phyloP scores from a whole-genome alignment of 2,888 invertebrate species.

The Heliconius cydno region DNA sequence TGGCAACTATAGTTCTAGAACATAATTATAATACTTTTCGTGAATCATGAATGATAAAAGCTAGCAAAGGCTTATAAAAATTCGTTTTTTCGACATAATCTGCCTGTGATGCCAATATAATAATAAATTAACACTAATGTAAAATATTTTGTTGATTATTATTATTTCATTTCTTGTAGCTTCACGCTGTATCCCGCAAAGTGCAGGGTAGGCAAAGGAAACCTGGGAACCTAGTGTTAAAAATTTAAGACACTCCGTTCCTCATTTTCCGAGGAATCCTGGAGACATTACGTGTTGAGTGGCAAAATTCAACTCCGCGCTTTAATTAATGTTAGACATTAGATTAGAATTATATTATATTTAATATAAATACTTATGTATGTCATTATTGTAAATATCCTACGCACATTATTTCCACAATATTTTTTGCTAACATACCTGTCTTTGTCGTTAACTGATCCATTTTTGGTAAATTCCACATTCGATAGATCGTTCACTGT shows the following conservation, averaged over 20 bases:
- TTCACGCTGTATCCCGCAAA: too few species aligned
- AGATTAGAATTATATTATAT: too few species aligned
- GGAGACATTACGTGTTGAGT: too few species aligned
- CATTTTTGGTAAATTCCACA: slow-evolving; percentile 48
- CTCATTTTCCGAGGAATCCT: too few species aligned
- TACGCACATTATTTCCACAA: background rate
- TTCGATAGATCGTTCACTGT: slow-evolving; percentile 48
- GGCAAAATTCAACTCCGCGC: too few species aligned
- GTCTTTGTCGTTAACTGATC: slow-evolving; percentile 43
- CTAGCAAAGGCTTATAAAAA: background rate
- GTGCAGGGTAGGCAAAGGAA: too few species aligned
- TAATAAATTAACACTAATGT: background rate
- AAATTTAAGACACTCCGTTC: too few species aligned
- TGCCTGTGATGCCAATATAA: background rate
- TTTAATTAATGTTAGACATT: background rate
- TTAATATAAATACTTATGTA: too few species aligned
- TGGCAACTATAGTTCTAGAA: background rate
- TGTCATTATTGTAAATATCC: background rate
- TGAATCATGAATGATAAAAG: background rate
- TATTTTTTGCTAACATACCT: slow-evolving; percentile 43
- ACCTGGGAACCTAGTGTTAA: too few species aligned
- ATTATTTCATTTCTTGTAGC: too few species aligned
- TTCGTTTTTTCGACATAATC: too few species aligned
- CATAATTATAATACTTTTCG: background rate
- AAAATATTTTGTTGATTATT: background rate